phyloP scores from a whole-genome alignment of 1,140 invertebrate genomes.

The Geopemphigus sp. region DNA sequence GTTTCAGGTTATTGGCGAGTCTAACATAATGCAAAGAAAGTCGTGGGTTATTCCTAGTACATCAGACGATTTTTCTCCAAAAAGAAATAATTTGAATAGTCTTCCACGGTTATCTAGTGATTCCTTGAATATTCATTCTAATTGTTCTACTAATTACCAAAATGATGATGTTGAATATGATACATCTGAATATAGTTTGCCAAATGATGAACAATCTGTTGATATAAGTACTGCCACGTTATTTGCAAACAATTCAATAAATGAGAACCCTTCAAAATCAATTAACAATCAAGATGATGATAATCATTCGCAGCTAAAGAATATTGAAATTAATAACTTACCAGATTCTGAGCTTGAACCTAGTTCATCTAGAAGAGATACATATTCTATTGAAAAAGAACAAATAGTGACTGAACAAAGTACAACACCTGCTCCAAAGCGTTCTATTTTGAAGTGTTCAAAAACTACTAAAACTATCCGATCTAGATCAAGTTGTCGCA shows the following conservation, averaged over 20 bases:
- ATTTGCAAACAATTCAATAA: not conserved
- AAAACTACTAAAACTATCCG: conserved; percentile 25
- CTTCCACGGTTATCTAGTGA: not conserved
- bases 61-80: not conserved
- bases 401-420: not conserved
- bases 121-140: no score
- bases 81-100: not conserved
- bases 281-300: not conserved
- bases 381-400: not conserved
- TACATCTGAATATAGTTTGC: not conserved
- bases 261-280: not conserved
- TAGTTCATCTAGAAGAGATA: conserved; percentile 29
- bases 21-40: conserved; percentile 11
- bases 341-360: not conserved
- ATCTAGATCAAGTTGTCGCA: not conserved
- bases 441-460: conserved; percentile 35
- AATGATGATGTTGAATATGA: conserved; percentile 37
- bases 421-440: conserved; percentile 18
- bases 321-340: not conserved
- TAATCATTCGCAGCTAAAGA: not conserved
- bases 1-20: conserved; percentile 7
- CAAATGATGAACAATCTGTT: not conserved
- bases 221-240: no score
- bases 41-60: conserved; percentile 8
- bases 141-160: not conserved